Evolutionary conservation across 2,888 invertebrate species (phyloP), one percentile per base, ranked within the genome.

Genomic region (Portevinia maculata): DNA sequence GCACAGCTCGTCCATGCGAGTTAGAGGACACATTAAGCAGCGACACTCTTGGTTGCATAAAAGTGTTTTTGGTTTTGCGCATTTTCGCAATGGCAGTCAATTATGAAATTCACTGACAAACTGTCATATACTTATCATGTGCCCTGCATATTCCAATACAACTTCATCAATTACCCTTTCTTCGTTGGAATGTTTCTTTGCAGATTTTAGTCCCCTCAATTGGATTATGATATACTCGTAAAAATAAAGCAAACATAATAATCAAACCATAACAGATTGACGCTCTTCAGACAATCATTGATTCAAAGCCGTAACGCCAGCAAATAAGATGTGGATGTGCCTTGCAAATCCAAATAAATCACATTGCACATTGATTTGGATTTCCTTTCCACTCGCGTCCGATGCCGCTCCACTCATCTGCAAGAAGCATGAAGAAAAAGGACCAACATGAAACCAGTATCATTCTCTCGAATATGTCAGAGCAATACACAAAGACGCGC

Each of bases 331-430:
- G 52, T 41, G 44, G 32, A 44, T 52, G n/a, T n/a, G 70, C 60
- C 64, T 53, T 9, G 65, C 65, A 76, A 71, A 76, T 83, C 76
- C 76, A 76, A 71, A 83, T 83, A 83, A 83, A 83, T 83, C 83
- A 83, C 83, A 76, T 60, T 76, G 67, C 65, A 76, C 81, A 83
- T 83, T 83, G 81, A 83, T 76, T 83, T 71, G 65, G 83, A 83
- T 76, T 83, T 83, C 83, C 83, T 76, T 60, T 76, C 59, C 48
- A 67, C 34, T 73, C 19, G 65, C 53, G 71, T 71, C 71, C 34
- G 71, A 48, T 57, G 52, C 71, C 50, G 71, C 55, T 57, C 32
- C 52, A 34, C 46, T 76, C 69, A 69, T 53, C 70, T 57, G 55
- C 52, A 28, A 57, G 48, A 46, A 44, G 19, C 46, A 62, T 11